Evolutionary conservation across 1,140 invertebrate genomes (phyloP).

Genomic region (Drosophila repletoides): DNA sequence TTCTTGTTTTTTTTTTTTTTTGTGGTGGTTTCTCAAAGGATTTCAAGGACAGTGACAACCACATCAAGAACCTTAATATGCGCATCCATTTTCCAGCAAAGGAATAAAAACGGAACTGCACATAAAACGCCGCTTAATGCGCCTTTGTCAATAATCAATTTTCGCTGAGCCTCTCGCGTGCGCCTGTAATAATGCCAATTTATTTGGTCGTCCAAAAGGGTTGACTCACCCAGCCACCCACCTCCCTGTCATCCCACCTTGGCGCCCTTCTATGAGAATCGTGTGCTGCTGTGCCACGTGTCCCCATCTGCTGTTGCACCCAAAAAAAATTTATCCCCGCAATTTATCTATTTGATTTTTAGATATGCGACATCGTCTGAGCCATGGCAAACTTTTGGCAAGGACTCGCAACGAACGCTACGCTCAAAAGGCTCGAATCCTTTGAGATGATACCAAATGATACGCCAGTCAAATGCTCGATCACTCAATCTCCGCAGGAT

Average conservation of each 20-base stretch:
- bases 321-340: slow-evolving; percentile 64
- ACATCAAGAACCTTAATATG: slow-evolving; percentile 61
- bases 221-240: slow-evolving; percentile 11
- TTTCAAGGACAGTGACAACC: slow-evolving; percentile 63
- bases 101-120: slow-evolving; percentile 33
- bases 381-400: slow-evolving; percentile 11
- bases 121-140: slow-evolving; percentile 73
- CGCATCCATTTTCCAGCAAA: slow-evolving; percentile 23
- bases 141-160: slow-evolving; percentile 76
- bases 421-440: neutral
- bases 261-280: slow-evolving; percentile 2
- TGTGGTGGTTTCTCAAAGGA: slow-evolving; percentile 25
- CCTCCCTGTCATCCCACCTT: neutral
- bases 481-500: slow-evolving; percentile 17
- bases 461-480: slow-evolving; percentile 6
- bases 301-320: slow-evolving; percentile 8
- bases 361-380: slow-evolving; percentile 32
- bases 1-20: too few species aligned
- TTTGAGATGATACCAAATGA: neutral
- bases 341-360: slow-evolving; percentile 74
- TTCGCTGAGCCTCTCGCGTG: slow-evolving; percentile 51
- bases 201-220: slow-evolving; percentile 56
- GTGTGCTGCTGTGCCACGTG: slow-evolving; percentile 35
- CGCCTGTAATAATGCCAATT: slow-evolving; percentile 73
- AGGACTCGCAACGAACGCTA: neutral